Conservation (phyloP, 1,140 invertebrate species). For the Caenorhabditis tropicalis region DNA sequence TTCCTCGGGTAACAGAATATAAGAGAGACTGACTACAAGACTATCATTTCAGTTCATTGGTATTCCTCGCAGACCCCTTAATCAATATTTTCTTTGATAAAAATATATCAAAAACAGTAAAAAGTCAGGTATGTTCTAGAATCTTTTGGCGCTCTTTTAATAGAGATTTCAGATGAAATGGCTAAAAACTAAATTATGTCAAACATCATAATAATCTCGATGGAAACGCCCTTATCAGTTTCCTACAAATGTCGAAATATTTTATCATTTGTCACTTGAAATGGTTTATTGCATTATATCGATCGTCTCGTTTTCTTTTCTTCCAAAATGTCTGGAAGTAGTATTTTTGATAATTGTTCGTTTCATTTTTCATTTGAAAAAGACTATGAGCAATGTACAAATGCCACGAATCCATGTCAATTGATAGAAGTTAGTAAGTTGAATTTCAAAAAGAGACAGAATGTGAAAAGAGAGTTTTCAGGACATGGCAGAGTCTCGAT, state of each 20-base stretch:
- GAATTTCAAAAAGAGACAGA: no score
- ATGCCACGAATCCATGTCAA: background rate
- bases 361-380: background rate
- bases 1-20: background rate
- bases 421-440: background rate
- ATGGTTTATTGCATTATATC: slow-evolving; percentile 34
- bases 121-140: background rate
- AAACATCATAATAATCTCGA: background rate
- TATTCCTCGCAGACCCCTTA: background rate
- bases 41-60: background rate
- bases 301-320: background rate
- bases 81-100: background rate
- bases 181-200: background rate
- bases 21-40: no score
- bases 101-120: background rate
- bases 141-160: background rate
- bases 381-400: background rate
- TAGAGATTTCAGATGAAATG: background rate
- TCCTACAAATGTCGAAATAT: background rate
- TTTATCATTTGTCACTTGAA: background rate
- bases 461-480: no score
- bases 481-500: background rate
- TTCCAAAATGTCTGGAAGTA: background rate
- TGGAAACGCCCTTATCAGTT: no score
- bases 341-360: background rate